Percentiles rank a stretch among this genome's conserved stretches.
Conservation (phyloP, 1,140 invertebrate genomes). For the Drosophila lacertosa region DNA sequence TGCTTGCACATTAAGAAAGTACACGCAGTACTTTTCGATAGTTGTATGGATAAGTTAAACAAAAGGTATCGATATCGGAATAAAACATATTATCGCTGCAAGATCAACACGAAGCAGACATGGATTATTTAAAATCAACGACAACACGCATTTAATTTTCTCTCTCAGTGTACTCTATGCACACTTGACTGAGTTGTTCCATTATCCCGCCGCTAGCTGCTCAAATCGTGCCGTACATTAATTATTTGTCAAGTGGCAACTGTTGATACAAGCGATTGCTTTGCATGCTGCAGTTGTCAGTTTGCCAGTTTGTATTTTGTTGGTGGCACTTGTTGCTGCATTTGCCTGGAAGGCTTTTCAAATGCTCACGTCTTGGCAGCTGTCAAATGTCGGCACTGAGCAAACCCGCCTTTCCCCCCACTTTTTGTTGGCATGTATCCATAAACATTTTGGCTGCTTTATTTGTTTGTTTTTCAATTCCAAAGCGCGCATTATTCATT, state of each 20-base stretch:
- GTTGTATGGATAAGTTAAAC: too few species aligned
- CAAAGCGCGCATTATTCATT: slow-evolving; percentile 70
- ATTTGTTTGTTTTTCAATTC: slow-evolving; percentile 81
- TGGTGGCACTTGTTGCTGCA: slow-evolving; percentile 26
- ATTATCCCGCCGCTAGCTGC: slow-evolving; percentile 36
- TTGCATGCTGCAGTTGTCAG: slow-evolving; percentile 59
- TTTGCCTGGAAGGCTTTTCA: slow-evolving; percentile 38
- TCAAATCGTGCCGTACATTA: slow-evolving; percentile 57
- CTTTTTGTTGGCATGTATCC: background rate
- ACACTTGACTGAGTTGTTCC: slow-evolving; percentile 21
- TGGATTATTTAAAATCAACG: too few species aligned
- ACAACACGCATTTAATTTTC: slow-evolving; percentile 12
- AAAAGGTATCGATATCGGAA: too few species aligned
- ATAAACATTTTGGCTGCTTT: slow-evolving; percentile 44
- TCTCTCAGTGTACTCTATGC: slow-evolving; percentile 2
- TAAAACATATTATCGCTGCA: too few species aligned
- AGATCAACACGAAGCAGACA: too few species aligned
- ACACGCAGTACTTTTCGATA: too few species aligned
- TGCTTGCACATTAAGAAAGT: too few species aligned
- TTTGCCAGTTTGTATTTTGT: slow-evolving; percentile 17
- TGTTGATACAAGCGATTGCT: slow-evolving; percentile 67
- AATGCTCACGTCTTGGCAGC: slow-evolving; percentile 17
- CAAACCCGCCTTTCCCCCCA: too few species aligned
- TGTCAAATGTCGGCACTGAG: slow-evolving; percentile 41
- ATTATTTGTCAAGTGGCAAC: slow-evolving; percentile 69